Evolutionary conservation across 2,113 vertebrate species (phyloP), one percentile per base, ranked within the genome.

Genomic region (Mugil cephalus): DNA sequence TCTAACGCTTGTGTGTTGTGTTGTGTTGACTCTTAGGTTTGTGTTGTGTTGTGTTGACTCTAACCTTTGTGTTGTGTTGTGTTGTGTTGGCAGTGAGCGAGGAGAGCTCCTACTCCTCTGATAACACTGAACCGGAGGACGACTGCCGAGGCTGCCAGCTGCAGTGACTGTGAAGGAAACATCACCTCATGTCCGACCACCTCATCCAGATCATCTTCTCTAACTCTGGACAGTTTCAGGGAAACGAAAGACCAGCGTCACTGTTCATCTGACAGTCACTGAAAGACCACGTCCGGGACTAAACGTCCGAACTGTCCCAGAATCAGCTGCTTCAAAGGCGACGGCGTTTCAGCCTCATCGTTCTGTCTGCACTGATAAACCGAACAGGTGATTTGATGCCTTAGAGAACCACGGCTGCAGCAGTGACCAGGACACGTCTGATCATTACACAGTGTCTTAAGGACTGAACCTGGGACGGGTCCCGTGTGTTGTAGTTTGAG

Each of bases 61-160:
- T 30, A 17, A 14, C 21, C 5, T 52, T 30, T 4, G 4, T 24
- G 0, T 18, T 55, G 4, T 30, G 6, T 0, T 30, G 40, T 87
- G 53, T 83, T 86, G 1, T 80, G 24, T 79, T 62, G 38, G 71
- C 89, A 93, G 92, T 93, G 90, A 91, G 88, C 17, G 90, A 92
- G 78, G 92, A 93, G 75, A 93, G 92, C 77, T 91, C 91, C 0
- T 90, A 89, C 69, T 93, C 92, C 0, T 93, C 92, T 0, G 89
- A 93, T 77, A 92, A 91, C 87, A 93, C 90, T 0, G 91, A 91
- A 70, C 92, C 92, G 0, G 92, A 93, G 81, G 90, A 93, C 4
- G 92, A 93, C 87, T 93, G 92, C 40, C 72, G 89, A 69, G 90
- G 92, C 46, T 93, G 90, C 74, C 88, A 92, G 71, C 82, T 93